Base-by-base conservation (phyloP, 2,888 invertebrate species). In the Andrena chrysosceles region DNA sequence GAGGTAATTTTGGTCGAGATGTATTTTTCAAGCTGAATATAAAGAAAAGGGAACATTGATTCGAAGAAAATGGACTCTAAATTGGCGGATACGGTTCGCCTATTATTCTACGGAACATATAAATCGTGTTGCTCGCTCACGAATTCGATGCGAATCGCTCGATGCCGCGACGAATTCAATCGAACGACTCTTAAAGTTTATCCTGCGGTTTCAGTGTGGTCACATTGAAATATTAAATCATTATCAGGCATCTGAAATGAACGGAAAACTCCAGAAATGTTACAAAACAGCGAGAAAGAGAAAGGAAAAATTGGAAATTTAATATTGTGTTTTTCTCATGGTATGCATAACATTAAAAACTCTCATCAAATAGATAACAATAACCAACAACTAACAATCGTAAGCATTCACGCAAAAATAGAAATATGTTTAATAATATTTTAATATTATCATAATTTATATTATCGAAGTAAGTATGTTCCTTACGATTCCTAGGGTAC, bases 311-410 rank as follows among this genome's bases (percentile, higher is more conserved):
- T 89, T 75, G 83, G 81, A 86, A 87, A 88, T 86, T 88, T 87
- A 88, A 88, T 88, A 89, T 88, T 84, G 85, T 86, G 85, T 89
- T 82, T 86, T 86, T 86, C 86, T 87, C 86, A 88, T 87, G 90
- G 90, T 89, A 92, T 85, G 90, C 88, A 88, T 92, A 93, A 93
- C 93, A 92, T 92, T 91, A 91, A 92, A 93, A 91, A 92, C 92
- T 92, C 92, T 93, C 92, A 91, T 92, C 89, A 92, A 92, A 90
- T 93, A 91, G 89, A 93, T 93, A 93, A 93, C 93, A 93, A 93
- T 92, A 92, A 92, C 92, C 93, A 93, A 93, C 93, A 93, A 93
- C 93, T 93, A 93, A 93, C 93, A 92, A 93, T 89, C 93, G 89
- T 92, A 90, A 89, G 91, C 92, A 92, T 92, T 93, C 92, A 92